Base-by-base conservation (phyloP, 2,888 invertebrate species). In the Carcina quercana region DNA sequence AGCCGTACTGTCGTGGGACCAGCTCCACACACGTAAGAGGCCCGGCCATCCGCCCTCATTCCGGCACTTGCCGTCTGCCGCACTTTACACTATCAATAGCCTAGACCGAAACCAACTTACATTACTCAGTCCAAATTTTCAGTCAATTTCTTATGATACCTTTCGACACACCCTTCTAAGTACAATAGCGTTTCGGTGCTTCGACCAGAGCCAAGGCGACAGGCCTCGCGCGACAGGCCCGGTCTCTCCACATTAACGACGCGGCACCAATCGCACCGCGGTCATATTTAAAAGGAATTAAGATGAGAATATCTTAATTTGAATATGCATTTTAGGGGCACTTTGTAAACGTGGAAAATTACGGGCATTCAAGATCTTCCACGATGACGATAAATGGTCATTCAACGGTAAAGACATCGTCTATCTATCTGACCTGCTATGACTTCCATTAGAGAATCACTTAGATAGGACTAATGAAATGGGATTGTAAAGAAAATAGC, bases 101-200 rank as follows among this genome's bases (percentile, higher is more conserved):
- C 73, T 75, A 78, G 70, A 69, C 75, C 68, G 65, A 76, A 71
- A 68, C 79, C 75, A 67, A 67, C 71, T 71, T 79, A 78, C 71
- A 74, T 70, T 80, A 82, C 73, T 83, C 83, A 83, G 82, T 83
- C 82, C 82, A 76, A 76, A 52, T 69, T 74, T 68, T 83, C 82
- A 83, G 83, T 83, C 83, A 75, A 71, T 76, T 75, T 73, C 78
- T 73, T 76, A 78, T 56, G 75, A 78, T 79, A 80, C 75, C 75
- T 69, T 68, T 66, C 65, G 61, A 57, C 59, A 59, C 65, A 67
- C 62, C 57, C 56, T 56, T 60, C 75, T 80, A 78, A 80, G 76
- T 79, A 82, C 78, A 71, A 67, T 64, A 65, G 49, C 66, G 62
- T 61, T 62, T 55, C 58, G 49, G 55, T 60, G 62, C 59, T 47